Conservation (phyloP, 2,797 vertebrate genomes). For the Poeciliopsis infans region DNA sequence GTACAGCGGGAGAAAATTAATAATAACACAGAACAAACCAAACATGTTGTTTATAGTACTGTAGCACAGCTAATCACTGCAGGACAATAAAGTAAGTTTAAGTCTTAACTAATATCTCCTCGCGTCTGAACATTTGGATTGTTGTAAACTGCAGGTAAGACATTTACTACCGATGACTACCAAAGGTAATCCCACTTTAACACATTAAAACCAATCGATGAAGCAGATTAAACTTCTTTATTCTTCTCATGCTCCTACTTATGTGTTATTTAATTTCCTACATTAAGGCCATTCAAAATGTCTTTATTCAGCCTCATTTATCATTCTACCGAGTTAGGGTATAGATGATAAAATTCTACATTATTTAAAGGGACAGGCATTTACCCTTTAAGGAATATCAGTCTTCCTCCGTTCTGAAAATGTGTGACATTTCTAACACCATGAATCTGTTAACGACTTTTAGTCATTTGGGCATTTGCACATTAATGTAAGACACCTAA, state of each 20-base stretch:
- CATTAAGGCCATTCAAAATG: neutral
- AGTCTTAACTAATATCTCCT: neutral
- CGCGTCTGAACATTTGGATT: neutral
- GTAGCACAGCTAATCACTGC: neutral
- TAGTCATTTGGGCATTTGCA: slow-evolving; percentile 6
- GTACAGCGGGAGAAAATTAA: neutral
- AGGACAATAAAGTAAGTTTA: neutral
- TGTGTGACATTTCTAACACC: slow-evolving; percentile 6
- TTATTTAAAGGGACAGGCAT: slow-evolving; percentile 3
- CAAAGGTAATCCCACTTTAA: neutral
- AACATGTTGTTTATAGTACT: neutral
- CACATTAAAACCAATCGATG: neutral
- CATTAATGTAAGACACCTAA: slow-evolving; percentile 14
- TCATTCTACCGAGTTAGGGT: neutral
- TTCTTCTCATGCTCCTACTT: neutral
- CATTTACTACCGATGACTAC: neutral
- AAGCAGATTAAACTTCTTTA: neutral
- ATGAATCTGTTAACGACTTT: slow-evolving; percentile 18
- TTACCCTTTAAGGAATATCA: slow-evolving; percentile 5
- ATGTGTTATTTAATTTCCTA: neutral
- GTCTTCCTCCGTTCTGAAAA: neutral
- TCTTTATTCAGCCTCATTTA: neutral
- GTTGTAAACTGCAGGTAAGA: neutral
- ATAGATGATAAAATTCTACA: neutral
- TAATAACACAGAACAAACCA: neutral